Conservation (phyloP, 2,113 vertebrate genomes). For the Aspidoscelis tigris region DNA sequence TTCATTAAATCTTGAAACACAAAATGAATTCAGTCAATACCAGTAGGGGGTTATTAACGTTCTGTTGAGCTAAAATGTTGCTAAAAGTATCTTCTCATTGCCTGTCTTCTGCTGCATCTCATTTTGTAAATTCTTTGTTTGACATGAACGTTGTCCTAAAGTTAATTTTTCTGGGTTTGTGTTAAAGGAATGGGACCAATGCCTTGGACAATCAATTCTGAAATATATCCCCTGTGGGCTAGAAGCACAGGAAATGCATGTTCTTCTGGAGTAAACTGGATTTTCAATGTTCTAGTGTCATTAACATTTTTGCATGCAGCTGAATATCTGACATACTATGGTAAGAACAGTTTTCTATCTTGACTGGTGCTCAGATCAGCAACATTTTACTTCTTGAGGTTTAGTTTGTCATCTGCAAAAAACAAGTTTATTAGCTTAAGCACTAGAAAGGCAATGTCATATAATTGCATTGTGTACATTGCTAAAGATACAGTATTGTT, state of each 20-base stretch:
- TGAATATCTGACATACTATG: constrained; percentile 94
- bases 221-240: constrained; percentile 98
- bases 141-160: constrained; percentile 21
- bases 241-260: constrained; percentile 97
- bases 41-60: background rate
- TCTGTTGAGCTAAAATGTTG: background rate
- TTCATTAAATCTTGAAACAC: background rate
- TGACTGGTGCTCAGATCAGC: background rate
- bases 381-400: background rate
- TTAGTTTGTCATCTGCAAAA: background rate
- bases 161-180: constrained; percentile 32
- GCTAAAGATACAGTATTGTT: background rate
- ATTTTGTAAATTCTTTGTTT: background rate
- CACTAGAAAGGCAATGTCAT: background rate
- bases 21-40: background rate
- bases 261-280: constrained; percentile 96
- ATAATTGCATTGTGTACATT: background rate
- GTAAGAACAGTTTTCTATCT: constrained; percentile 70
- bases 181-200: constrained; percentile 93
- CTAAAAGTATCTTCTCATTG: no score
- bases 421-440: background rate
- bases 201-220: constrained; percentile 99
- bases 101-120: background rate
- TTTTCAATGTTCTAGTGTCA: constrained; percentile 94
- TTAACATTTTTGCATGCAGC: constrained; percentile 94